phyloP scores from a whole-genome alignment of 2,888 invertebrate species.

The Lymantria monacha region DNA sequence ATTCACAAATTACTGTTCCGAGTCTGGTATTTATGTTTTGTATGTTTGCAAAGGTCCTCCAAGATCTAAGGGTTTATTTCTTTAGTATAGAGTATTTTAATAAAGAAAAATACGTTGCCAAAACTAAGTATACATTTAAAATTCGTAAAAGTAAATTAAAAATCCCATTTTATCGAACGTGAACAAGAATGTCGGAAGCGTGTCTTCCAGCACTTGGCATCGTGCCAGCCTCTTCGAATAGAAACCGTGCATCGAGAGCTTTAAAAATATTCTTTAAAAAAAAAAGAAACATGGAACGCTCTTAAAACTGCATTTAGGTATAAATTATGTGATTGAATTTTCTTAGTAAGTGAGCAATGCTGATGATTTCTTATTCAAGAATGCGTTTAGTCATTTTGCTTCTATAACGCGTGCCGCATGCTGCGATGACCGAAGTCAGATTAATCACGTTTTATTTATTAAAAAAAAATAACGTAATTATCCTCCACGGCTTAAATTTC shows the following conservation, averaged over 20 bases:
- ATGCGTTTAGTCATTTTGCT: slow-evolving; percentile 3
- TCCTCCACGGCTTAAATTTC: background rate
- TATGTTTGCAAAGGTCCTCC: too few species aligned
- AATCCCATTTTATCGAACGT: slow-evolving; percentile 4
- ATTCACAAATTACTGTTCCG: too few species aligned
- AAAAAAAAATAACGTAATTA: background rate
- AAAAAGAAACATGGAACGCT: slow-evolving; percentile 14
- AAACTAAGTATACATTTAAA: too few species aligned
- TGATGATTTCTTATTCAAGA: slow-evolving; percentile 4
- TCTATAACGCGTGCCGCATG: background rate
- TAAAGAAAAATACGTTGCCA: too few species aligned
- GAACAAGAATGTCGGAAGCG: slow-evolving; percentile 19
- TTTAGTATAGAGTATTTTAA: too few species aligned
- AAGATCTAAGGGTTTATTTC: too few species aligned
- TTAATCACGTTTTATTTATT: background rate
- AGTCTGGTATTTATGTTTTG: too few species aligned
- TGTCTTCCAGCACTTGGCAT: slow-evolving; percentile 31
- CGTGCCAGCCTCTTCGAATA: slow-evolving; percentile 24
- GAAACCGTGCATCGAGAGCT: slow-evolving; percentile 9
- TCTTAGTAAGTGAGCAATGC: slow-evolving; percentile 1
- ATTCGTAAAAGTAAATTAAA: background rate
- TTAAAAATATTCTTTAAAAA: slow-evolving; percentile 11
- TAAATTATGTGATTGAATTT: slow-evolving; percentile 1
- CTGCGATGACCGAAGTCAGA: background rate
- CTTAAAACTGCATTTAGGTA: slow-evolving; percentile 8